Evolutionary conservation across 2,797 vertebrate genomes (phyloP), one percentile per base, ranked within the genome.

Genomic region (Anableps anableps): DNA sequence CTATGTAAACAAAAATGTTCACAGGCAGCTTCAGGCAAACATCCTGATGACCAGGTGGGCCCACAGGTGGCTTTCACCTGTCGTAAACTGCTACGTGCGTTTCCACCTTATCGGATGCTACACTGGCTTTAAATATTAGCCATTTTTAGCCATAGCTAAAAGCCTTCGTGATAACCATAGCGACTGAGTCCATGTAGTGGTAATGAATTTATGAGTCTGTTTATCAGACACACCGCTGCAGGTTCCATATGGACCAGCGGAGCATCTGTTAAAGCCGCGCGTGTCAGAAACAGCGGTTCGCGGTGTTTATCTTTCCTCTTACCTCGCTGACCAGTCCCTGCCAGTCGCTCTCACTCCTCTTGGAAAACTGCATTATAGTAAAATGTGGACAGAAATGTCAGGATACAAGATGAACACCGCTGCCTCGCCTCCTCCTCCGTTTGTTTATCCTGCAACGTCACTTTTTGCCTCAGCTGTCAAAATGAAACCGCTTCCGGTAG

Each of bases 301-400:
- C 85, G 84, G 77, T 53, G 9, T 51, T 2, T 5, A 26, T 23
- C 55, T 0, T 53, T 50, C 75, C 23, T 83, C 85, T 94, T 92
- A 99, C 98, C 97, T 99, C 98, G 93, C 94, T 96, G 88, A 99
- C 97, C 74, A 99, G 95, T 75, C 97, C 98, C 93, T 98, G 98
- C 97, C 98, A 99, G 95, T 99, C 98, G 88, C 96, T 96, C 92
- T 99, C 98, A 74, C 92, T 97, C 81, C 97, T 95, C 76, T 93
- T 96, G 82, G 94, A 92, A 78, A 94, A 75, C 85, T 94, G 93
- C 97, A 98, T 98, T 45, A 53, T 14, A 29, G 8, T 45, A 66
- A 60, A 64, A 14, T 64, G 14, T 68, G 6, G 0, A 0, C 1
- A 13, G 38, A 71, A 85, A 81, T 45, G 82, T 58, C 71, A 55